Evolutionary conservation across 2,113 vertebrate genomes (phyloP).

Genomic region (Phoenicopterus ruber): DNA sequence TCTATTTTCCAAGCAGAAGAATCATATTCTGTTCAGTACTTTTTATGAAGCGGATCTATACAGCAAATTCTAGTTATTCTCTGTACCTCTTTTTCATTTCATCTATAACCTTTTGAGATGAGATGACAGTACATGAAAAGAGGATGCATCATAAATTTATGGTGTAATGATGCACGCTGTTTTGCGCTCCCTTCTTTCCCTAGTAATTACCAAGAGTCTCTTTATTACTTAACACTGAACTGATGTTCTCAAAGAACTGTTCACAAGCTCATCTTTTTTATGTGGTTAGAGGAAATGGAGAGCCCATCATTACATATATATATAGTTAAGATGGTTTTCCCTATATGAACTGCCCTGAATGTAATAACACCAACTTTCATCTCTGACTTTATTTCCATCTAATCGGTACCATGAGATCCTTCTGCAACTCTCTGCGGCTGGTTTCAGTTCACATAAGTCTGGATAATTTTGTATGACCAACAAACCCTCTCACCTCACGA

Average conservation of each 20-base stretch:
- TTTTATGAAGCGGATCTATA: neutral
- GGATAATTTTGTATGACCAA: neutral
- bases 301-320: neutral
- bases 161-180: neutral
- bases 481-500: neutral
- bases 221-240: neutral
- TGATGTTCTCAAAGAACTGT: neutral
- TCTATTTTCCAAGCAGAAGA: neutral
- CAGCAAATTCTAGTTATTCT: neutral
- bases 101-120: neutral
- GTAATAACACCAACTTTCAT: neutral
- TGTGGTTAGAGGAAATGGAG: neutral
- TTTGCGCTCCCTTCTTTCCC: neutral
- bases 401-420: neutral
- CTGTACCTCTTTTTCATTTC: neutral
- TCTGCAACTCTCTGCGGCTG: neutral
- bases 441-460: neutral
- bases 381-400: neutral
- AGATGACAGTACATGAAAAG: neutral
- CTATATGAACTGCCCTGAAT: neutral
- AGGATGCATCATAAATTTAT: neutral
- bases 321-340: neutral
- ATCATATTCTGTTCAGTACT: neutral
- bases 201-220: neutral
- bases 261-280: neutral